Percentiles rank a stretch among this genome's conserved stretches.
Conservation (phyloP, 2,113 vertebrate genomes). For the Balaenoptera acutorostrata region DNA sequence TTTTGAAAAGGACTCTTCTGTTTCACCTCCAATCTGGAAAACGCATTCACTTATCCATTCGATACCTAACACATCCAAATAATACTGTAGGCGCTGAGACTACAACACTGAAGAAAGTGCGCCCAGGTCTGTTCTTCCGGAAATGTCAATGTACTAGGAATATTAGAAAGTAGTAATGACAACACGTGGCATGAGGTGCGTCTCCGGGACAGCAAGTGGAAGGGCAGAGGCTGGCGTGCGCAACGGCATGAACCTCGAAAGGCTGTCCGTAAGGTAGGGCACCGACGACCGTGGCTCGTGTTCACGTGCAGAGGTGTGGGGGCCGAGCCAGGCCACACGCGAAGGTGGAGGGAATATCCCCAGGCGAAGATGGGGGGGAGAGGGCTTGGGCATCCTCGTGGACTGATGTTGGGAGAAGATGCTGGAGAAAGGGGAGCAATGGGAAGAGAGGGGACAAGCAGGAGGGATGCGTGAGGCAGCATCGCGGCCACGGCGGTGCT, state of each 20-base stretch:
- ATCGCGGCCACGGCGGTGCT: background rate
- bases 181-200: no score
- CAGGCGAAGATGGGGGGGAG: background rate
- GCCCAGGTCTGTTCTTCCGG: background rate
- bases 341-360: background rate
- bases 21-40: background rate
- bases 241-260: background rate
- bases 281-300: fast-evolving
- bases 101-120: background rate
- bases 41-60: background rate
- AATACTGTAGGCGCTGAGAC: background rate
- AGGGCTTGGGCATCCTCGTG: background rate
- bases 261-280: background rate
- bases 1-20: background rate
- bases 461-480: background rate
- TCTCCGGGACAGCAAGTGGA: no score
- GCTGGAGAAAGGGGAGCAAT: background rate
- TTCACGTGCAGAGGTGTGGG: background rate
- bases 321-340: background rate
- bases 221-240: background rate
- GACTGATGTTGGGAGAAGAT: no score
- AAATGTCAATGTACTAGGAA: background rate
- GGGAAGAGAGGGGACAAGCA: background rate
- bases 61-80: background rate
- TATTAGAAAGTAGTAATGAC: background rate